Percentiles rank a stretch among this genome's conserved stretches.
These are phyloP conservation scores for Pyrrhosoma nymphula DNA, from an alignment of 2,888 invertebrate genomes.

Conservation along the genomic window DNA sequence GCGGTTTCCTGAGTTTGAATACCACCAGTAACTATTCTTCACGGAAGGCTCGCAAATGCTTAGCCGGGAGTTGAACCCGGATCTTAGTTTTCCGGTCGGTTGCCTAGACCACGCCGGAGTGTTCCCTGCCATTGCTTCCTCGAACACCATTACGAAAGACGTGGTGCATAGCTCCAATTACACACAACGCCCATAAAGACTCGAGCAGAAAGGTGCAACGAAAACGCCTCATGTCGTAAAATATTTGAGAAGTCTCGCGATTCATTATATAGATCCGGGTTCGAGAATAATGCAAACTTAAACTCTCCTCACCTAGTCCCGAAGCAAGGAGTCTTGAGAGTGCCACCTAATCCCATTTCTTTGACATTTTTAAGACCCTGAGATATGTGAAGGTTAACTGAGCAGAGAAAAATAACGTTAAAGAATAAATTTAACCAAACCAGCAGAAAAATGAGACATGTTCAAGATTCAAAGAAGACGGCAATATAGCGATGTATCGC, in stretches of 20 bases:
- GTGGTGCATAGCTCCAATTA: not conserved
- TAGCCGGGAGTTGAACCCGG: conserved; percentile 26
- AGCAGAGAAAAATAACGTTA: not conserved
- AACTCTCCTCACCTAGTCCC: not conserved
- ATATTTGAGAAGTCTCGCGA: not conserved
- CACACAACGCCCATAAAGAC: not conserved
- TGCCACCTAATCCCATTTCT: not conserved
- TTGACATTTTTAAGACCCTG: not conserved
- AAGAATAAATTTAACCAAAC: not conserved
- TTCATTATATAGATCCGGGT: not conserved
- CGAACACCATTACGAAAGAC: not conserved
- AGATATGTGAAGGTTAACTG: not conserved
- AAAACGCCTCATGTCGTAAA: conserved; percentile 6
- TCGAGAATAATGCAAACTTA: not conserved
- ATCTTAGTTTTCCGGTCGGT: not conserved
- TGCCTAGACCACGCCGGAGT: not conserved
- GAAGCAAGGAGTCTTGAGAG: not conserved
- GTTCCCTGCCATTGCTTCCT: not conserved
- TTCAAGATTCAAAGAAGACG: too few relatives aligned
- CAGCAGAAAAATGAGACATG: not conserved
- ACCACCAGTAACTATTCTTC: not conserved
- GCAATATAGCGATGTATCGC: too few relatives aligned
- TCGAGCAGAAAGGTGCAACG: not conserved
- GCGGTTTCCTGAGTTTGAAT: not conserved
- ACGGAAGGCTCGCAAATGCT: not conserved